Base-by-base conservation (phyloP, 2,888 invertebrate species). In the Timema cristinae region DNA sequence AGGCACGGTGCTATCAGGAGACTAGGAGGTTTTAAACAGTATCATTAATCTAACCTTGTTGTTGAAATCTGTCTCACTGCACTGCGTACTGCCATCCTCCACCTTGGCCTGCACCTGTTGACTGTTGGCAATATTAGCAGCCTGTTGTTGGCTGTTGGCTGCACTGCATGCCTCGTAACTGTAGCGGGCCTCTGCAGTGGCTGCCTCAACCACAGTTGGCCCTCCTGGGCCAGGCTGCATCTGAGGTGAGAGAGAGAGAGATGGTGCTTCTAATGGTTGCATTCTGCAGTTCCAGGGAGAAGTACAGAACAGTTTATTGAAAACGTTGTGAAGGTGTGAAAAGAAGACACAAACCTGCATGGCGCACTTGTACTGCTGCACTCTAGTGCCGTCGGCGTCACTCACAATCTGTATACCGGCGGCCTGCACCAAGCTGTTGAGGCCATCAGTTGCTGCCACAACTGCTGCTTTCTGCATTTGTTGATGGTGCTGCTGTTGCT, bases 321-420 rank as follows among this genome's bases (percentile, higher is more conserved):
- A 32, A 4, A 32, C 1, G 32, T 32, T 32, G 32, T 32, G 32
- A 32, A 32, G 32, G 32, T 32, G 32, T 32, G 32, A 32, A 32
- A 32, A 1, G 5, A 11, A n/a, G 32, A 50, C 63, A 49, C 50
- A 48, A 49, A 83, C 83, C 82, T 83, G 83, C 81, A 82, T 81
- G 72, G 82, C 82, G 79, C 82, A 83, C 78, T 83, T 83, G 76
- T 82, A 83, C 74, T 83, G 83, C 74, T 82, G 82, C 56, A 82
- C 82, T 73, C 83, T 79, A 7, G 82, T 81, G 15, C 70, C 75
- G 50, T 73, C 75, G n/a, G 74, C 75, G 52, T 75, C 75, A 52
- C 73, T 75, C 66, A 84, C 82, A 68, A 84, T 83, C 78, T 84
- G 84, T 72, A 84, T 82, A 71, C 83, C 83, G 4, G 83, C 78